These are phyloP conservation scores for Carduelis carduelis DNA, from an alignment of 2,797 vertebrate genomes.

Conservation along the genomic window DNA sequence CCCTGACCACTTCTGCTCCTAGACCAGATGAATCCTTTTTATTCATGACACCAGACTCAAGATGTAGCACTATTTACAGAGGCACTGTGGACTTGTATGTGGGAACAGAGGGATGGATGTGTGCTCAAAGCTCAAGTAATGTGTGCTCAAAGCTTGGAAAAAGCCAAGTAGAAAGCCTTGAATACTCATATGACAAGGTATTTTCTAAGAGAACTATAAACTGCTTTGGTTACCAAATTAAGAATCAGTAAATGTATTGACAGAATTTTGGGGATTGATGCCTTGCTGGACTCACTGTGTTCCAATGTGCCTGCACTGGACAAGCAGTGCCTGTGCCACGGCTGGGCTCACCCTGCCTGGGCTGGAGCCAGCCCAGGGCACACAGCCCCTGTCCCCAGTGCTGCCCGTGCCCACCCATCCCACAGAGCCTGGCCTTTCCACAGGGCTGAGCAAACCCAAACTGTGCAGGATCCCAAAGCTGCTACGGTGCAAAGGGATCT, in stretches of 20 bases:
- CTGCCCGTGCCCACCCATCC: neutral
- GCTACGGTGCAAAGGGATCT: neutral
- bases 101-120: neutral
- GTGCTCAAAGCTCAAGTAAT: neutral
- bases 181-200: rapidly evolving
- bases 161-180: rapidly evolving
- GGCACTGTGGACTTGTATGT: rapidly evolving
- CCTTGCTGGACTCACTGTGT: rapidly evolving
- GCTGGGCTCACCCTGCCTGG: neutral
- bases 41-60: rapidly evolving
- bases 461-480: rapidly evolving
- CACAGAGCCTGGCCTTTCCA: neutral
- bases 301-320: rapidly evolving
- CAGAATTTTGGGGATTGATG: rapidly evolving
- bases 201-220: neutral
- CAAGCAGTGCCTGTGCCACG: neutral
- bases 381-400: neutral
- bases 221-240: neutral
- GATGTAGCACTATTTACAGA: neutral
- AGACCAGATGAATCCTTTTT: neutral
- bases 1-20: neutral
- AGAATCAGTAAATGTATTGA: rapidly evolving
- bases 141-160: neutral
- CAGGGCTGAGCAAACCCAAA: neutral
- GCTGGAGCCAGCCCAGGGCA: neutral